phyloP scores from a whole-genome alignment of 2,888 invertebrate genomes.

The Cataglyphis livida region DNA sequence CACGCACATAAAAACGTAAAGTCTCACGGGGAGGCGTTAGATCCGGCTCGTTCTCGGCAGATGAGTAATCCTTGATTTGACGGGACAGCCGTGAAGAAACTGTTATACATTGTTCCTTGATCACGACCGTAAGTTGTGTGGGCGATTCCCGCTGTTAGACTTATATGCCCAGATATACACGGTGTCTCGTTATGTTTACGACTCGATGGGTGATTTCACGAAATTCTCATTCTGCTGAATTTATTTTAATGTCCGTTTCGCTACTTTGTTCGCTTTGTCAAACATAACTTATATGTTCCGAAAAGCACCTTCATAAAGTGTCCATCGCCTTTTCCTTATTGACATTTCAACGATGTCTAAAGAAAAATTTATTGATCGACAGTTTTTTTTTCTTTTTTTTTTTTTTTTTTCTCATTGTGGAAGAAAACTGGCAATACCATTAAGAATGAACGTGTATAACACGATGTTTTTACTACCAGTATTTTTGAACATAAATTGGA shows the following conservation, averaged over 20 bases:
- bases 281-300: slow-evolving; percentile 41
- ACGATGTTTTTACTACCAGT: slow-evolving; percentile 68
- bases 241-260: slow-evolving; percentile 2
- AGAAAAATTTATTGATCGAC: slow-evolving; percentile 56
- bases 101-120: slow-evolving; percentile 84
- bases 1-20: slow-evolving; percentile 74
- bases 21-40: slow-evolving; percentile 56
- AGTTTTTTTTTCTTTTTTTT: not conserved
- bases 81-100: slow-evolving; percentile 82
- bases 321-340: slow-evolving; percentile 36
- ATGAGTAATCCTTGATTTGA: slow-evolving; percentile 82
- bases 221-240: slow-evolving; percentile 48
- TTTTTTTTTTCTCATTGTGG: not conserved
- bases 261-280: slow-evolving; percentile 38
- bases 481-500: slow-evolving; percentile 67
- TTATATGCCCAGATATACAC: slow-evolving; percentile 42
- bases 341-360: slow-evolving; percentile 28
- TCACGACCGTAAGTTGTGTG: slow-evolving; percentile 73
- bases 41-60: slow-evolving; percentile 69
- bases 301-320: slow-evolving; percentile 51
- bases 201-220: slow-evolving; percentile 35
- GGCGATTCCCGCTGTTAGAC: slow-evolving; percentile 72
- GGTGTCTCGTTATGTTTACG: slow-evolving; percentile 48
- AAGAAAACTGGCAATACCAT: slow-evolving; percentile 57
- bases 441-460: slow-evolving; percentile 62